Conservation (phyloP, 2,113 vertebrate species). For the Dasyurus viverrinus region DNA sequence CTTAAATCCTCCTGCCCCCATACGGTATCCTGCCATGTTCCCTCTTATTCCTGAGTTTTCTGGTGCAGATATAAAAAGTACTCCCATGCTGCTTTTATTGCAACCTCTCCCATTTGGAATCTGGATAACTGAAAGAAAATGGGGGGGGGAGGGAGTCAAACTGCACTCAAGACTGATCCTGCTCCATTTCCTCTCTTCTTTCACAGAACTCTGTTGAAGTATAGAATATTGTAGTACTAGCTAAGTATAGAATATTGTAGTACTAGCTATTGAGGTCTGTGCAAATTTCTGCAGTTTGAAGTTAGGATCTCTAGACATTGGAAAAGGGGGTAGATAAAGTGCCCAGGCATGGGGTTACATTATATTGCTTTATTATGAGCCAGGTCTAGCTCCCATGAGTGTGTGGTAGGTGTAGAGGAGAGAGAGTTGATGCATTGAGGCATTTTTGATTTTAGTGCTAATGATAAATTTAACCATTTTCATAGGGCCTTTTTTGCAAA, state of each 20-base stretch:
- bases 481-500: no score
- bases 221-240: neutral
- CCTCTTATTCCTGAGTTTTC: no score
- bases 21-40: no score
- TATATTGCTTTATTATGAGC: neutral
- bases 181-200: neutral
- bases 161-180: neutral
- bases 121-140: neutral
- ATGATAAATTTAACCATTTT: neutral
- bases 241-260: neutral
- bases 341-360: neutral
- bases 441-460: neutral
- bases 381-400: neutral
- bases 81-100: neutral
- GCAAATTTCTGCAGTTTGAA: neutral
- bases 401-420: neutral
- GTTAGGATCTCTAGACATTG: neutral
- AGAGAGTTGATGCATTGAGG: neutral
- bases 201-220: neutral
- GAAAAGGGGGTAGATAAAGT: neutral
- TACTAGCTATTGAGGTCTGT: neutral
- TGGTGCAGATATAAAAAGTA: no score
- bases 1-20: neutral
- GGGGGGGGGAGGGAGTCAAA: neutral
- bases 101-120: neutral